Base-by-base conservation (phyloP, 2,888 invertebrate genomes). In the Nineta flava region DNA sequence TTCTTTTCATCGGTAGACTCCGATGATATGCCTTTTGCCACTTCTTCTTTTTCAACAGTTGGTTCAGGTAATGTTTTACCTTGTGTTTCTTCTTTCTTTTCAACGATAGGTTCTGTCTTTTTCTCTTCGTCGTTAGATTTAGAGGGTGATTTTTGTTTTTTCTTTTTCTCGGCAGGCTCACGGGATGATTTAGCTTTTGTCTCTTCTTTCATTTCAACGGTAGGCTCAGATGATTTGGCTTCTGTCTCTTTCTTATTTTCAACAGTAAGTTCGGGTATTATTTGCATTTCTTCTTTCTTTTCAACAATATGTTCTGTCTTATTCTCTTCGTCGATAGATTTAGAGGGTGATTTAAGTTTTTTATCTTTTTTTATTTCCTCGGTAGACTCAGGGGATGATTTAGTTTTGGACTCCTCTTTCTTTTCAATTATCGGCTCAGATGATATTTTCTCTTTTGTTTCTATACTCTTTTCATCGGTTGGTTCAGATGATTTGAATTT, bases 391-490 rank as follows among this genome's bases (percentile, higher is more conserved):
- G 38, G 48, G 47, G 53, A 53, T 17, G 40, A 48, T 41, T 54
- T 52, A 15, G 47, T 47, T 43, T 53, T 51, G 16, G 50, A 52
- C 42, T 56, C 52, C 15, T 50, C 17, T 46, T 53, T 49, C 50
- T 46, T 49, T 52, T 51, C 34, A 38, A 48, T 42, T 48, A 52
- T 48, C n/a, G 48, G 42, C 13, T 53, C 7, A 26, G 7, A 7
- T 7, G 5, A 26, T 26, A 7, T 26, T 26, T 6, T 26, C 26
- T 7, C 7, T 26, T 26, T 26, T 7, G 26, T 6, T 26, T 26
- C 26, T 26, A 7, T 7, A 7, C 7, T 7, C 7, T 26, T 26
- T 26, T 26, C 7, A 26, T 26, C 26, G 7, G 7, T 6, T 2
- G 3, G 7, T 6, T 26, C 7, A 7, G 26, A 5, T 26, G 7